These are phyloP conservation scores for Tragelaphus buxtoni DNA, from an alignment of 2,113 vertebrate species.

Conservation along the genomic window DNA sequence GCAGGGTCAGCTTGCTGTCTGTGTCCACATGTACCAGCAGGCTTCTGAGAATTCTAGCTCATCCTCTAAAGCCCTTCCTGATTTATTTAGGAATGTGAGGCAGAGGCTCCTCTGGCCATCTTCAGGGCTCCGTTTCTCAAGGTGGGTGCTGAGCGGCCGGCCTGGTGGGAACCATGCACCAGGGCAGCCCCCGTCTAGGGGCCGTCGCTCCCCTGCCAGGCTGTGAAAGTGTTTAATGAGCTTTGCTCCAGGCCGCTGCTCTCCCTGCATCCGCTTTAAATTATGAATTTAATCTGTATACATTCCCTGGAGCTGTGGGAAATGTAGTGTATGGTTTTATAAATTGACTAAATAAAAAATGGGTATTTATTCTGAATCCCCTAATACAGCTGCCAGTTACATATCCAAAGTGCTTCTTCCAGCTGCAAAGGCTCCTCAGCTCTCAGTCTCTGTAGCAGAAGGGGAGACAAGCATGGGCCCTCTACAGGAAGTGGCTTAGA, in stretches of 20 bases:
- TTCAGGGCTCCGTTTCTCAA: background rate
- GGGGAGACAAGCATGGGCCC: background rate
- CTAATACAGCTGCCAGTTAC: background rate
- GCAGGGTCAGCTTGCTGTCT: background rate
- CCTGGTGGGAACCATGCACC: background rate
- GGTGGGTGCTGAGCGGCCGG: background rate
- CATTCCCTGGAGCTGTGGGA: conserved; percentile 50
- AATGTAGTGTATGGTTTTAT: conserved; percentile 52
- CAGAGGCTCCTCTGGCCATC: background rate
- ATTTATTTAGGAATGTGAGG: background rate
- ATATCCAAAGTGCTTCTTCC: background rate
- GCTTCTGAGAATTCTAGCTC: background rate
- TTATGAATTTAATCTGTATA: conserved; percentile 70
- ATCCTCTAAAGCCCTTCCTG: background rate
- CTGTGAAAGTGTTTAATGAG: background rate
- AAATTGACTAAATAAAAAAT: conserved; percentile 65
- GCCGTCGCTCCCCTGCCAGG: background rate
- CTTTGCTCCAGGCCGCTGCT: background rate
- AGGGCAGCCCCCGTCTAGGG: background rate
- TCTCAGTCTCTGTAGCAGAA: background rate
- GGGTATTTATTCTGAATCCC: conserved; percentile 27
- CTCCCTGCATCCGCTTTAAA: conserved; percentile 40
- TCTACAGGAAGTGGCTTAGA: background rate
- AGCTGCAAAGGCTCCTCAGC: background rate
- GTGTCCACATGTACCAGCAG: accelerated